Base-by-base conservation (phyloP, 2,113 vertebrate genomes). In the Corvus hawaiiensis region DNA sequence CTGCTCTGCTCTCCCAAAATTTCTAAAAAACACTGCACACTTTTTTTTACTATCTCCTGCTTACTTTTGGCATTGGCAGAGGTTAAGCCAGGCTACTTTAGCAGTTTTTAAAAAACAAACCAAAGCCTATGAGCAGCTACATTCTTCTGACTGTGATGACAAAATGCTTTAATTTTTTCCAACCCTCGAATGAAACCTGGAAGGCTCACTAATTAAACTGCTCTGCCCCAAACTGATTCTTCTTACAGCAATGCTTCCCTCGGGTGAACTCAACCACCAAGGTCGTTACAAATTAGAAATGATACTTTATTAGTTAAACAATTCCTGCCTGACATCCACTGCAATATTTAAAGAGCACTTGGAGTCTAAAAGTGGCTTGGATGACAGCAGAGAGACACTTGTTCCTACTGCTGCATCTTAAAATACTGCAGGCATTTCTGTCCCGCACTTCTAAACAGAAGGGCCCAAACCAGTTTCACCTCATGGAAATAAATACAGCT, bases 101-200 rank as follows among this genome's bases (percentile, higher is more conserved):
- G 43, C 27, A 67, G 23, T 41, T 75, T 72, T 59, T 56, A 8
- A 56, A 84, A 83, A 95, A 80, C 75, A 90, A 92, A 92, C 46
- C 26, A 55, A 95, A 90, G 78, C 55, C 67, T 46, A 86, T 9
- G 24, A 94, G 39, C 54, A 87, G 41, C 39, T 63, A 86, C 59
- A 72, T 89, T 89, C 69, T 83, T 91, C 77, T 90, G 93, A 77
- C 96, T 92, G 87, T 74, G 73, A 88, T 96, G 93, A 97, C 95
- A 96, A 96, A 97, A 96, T 91, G 80, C 80, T 96, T 96, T 96
- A 94, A 94, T 96, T 96, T 96, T 91, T 94, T 97, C 77, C 71
- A 84, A 62, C 54, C 61, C 79, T 84, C 14, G 0, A 92, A 93
- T 12, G 63, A 94, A 97, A 93, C 71, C 73, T 5, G 2, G 55